These are phyloP conservation scores for Linyphia triangularis DNA, from an alignment of 2,888 invertebrate genomes.

Conservation along the genomic window DNA sequence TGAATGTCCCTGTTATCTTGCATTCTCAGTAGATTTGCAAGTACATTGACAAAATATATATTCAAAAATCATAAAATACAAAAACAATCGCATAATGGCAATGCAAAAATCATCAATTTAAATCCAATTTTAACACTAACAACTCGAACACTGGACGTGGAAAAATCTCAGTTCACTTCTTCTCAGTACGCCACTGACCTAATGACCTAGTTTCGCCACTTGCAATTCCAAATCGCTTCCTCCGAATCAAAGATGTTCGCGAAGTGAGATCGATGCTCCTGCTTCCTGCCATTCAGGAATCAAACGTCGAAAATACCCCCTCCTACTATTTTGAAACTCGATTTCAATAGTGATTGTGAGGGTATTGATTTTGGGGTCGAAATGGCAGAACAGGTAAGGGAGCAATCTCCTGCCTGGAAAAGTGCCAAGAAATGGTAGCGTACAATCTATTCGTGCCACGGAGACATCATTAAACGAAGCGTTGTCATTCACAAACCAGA, in stretches of 20 bases:
- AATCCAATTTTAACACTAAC: too few species aligned
- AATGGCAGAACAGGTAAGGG: conserved; percentile 36
- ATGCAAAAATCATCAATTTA: too few species aligned
- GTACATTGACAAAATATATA: too few species aligned
- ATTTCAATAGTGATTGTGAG: conserved; percentile 22
- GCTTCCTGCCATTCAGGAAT: not conserved
- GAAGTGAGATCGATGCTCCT: not conserved
- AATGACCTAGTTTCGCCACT: not conserved
- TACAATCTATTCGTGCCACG: conserved; percentile 6
- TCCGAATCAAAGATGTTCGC: not conserved
- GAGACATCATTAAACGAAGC: conserved; percentile 25
- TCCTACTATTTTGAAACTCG: not conserved
- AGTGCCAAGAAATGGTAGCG: conserved; percentile 41
- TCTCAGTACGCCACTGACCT: too few species aligned
- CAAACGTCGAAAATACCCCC: not conserved
- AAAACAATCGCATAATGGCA: too few species aligned
- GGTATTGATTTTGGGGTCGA: conserved; percentile 46
- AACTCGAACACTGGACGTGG: too few species aligned
- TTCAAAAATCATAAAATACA: too few species aligned
- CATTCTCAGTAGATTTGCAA: too few species aligned
- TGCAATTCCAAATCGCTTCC: not conserved
- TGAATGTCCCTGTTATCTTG: too few species aligned
- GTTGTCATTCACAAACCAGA: conserved; percentile 34
- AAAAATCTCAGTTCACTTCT: too few species aligned
- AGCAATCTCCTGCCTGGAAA: conserved; percentile 32